These are phyloP conservation scores for Agelas oroides DNA, from an alignment of 37 sponge, comb jelly and placozoan genomes.

Conservation along the genomic window DNA sequence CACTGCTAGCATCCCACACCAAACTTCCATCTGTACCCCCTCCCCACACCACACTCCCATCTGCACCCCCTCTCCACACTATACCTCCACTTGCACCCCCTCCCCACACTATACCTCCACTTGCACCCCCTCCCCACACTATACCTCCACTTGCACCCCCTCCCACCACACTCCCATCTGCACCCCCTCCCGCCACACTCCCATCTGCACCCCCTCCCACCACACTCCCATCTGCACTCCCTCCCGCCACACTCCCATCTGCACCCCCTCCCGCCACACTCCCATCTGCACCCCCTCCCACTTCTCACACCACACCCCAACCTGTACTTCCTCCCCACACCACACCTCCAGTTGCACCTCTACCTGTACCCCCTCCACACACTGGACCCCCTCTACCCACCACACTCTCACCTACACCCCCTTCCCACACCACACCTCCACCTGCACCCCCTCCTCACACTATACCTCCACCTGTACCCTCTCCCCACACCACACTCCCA, in stretches of 20 bases:
- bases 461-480: neutral
- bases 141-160: neutral
- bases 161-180: neutral
- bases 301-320: conserved; percentile 1
- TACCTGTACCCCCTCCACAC: neutral
- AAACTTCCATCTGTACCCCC: neutral
- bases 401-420: no score
- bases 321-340: neutral
- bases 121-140: neutral
- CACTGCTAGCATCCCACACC: neutral
- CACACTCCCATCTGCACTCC: neutral
- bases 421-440: neutral
- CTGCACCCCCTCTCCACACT: no score
- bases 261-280: neutral
- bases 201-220: neutral
- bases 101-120: neutral
- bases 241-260: neutral
- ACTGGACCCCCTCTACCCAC: neutral
- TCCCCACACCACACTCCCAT: neutral
- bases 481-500: neutral
- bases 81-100: neutral
- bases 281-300: neutral
- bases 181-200: neutral
- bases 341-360: neutral
- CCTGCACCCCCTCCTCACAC: neutral